Evolutionary conservation across 2,888 invertebrate species (phyloP), one percentile per base, ranked within the genome.

Genomic region (Subacronicta megacephala): DNA sequence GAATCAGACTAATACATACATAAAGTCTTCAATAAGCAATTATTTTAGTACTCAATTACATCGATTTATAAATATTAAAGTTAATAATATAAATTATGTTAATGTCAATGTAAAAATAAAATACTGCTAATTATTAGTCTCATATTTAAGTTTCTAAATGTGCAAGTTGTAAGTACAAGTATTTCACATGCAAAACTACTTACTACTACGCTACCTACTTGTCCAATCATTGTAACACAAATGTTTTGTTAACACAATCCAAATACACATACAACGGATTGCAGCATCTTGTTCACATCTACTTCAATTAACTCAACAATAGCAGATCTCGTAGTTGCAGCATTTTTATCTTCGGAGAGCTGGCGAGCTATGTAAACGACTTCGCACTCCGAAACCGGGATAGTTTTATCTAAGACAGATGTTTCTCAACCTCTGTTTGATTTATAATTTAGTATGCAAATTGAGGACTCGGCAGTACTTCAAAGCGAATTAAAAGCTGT

Each of bases 381-480:
- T 87, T 83, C 71, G 78, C 79, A 80, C 78, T 65, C 78, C 73
- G 80, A 78, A 78, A 75, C 68, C 61, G 62, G 66, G 53, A 62
- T 69, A 68, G 76, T 81, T 85, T 83, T 87, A 85, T 85, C 82
- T 76, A 79, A 83, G 75, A 75, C 85, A 83, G 84, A 87, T 84
- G 84, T 80, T 78, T 69, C 68, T 67, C 70, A 77, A 72, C 76
- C 78, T 83, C 78, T 86, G 85, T 90, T 89, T 88, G 84, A 80
- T 84, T 88, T 85, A 83, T 83, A 89, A 89, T 89, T 89, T 89
- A 86, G 82, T 85, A 89, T 90, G 89, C 86, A 88, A 89, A 90
- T 88, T 83, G 82, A 80, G 77, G 80, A 81, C 78, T 84, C 82
- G 81, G 84, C 81, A 82, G 84, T 85, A 82, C 78, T 82, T 71